These are phyloP conservation scores for Eristalis arbustorum DNA, from an alignment of 2,888 invertebrate species.

Conservation along the genomic window DNA sequence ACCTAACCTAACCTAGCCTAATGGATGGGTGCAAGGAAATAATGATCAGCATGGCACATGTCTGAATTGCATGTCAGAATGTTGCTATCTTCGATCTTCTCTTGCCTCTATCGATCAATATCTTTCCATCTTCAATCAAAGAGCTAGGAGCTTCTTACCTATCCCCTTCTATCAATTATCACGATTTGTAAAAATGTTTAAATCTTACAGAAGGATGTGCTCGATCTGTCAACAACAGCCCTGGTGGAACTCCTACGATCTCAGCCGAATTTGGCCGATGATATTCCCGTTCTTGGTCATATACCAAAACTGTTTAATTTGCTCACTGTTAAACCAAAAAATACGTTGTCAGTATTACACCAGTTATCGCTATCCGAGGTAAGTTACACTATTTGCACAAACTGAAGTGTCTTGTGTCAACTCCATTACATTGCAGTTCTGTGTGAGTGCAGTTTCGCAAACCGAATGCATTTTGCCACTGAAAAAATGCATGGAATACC, in stretches of 20 bases:
- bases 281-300: constrained; percentile 93
- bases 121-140: no score
- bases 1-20: no score
- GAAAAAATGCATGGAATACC: constrained; percentile 93
- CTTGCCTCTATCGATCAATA: no score
- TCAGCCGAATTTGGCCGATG: constrained; percentile 93
- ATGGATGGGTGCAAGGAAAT: no score
- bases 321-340: constrained; percentile 88
- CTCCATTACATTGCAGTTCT: constrained; percentile 83
- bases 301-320: constrained; percentile 89
- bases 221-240: constrained; percentile 91
- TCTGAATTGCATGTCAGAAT: no score
- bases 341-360: constrained; percentile 92
- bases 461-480: constrained; percentile 94
- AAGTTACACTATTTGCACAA: constrained; percentile 70
- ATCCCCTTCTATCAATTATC: no score
- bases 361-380: constrained; percentile 93
- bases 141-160: no score
- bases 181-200: background rate
- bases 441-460: constrained; percentile 90
- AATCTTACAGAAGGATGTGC: constrained; percentile 84
- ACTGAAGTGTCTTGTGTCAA: constrained; percentile 39
- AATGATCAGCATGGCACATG: no score
- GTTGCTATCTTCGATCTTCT: no score
- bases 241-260: constrained; percentile 91